phyloP scores from a whole-genome alignment of 2,888 invertebrate species.

The Acanthosepion pharaonis region DNA sequence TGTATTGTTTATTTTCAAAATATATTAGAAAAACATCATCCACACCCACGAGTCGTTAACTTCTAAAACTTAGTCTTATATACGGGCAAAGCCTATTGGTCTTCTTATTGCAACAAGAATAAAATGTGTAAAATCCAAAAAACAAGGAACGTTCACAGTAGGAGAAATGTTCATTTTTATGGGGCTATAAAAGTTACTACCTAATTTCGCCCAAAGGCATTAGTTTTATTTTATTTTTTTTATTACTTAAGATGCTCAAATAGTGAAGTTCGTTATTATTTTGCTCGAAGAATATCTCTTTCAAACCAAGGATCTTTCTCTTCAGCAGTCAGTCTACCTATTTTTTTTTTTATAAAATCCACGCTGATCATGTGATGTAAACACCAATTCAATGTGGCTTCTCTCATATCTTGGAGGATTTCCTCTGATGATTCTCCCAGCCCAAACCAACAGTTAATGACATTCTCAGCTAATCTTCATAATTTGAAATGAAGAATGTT shows the following conservation, averaged over 20 bases:
- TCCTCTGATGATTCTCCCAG: not conserved
- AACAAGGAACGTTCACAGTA: too few species aligned
- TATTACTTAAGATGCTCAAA: not conserved
- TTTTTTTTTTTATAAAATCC: not conserved
- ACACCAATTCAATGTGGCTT: not conserved
- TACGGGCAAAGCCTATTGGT: too few species aligned
- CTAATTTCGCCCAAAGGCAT: too few species aligned
- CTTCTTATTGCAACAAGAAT: too few species aligned
- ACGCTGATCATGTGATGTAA: not conserved
- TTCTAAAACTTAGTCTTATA: too few species aligned
- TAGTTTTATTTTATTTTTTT: too few species aligned
- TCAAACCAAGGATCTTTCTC: not conserved
- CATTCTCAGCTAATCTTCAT: not conserved
- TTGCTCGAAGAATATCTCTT: not conserved
- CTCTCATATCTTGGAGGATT: not conserved
- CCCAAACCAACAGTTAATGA: not conserved
- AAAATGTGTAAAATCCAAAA: too few species aligned
- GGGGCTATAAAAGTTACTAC: too few species aligned
- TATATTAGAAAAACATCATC: too few species aligned
- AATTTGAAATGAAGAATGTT: constrained; percentile 1
- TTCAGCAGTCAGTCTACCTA: not conserved
- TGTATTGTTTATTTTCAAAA: too few species aligned
- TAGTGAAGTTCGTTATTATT: not conserved
- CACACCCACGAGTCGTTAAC: too few species aligned
- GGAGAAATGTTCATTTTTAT: too few species aligned